phyloP scores from a whole-genome alignment of 2,113 vertebrate species.

The Phaetusa simplex region DNA sequence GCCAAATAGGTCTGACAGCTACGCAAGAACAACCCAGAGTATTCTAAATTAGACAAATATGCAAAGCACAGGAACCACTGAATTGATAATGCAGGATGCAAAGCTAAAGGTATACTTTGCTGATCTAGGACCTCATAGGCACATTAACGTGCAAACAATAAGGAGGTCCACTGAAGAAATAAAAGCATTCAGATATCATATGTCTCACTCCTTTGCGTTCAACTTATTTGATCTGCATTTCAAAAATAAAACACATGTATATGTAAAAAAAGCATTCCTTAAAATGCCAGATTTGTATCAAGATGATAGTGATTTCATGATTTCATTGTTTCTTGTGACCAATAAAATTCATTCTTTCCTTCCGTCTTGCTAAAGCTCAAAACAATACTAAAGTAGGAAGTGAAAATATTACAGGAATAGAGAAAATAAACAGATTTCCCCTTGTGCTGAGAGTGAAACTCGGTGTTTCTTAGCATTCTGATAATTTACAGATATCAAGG shows the following conservation, averaged over 20 bases:
- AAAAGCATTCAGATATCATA: background rate
- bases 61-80: background rate
- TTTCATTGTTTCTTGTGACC: background rate
- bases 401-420: background rate
- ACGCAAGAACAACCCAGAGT: background rate
- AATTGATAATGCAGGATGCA: background rate
- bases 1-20: background rate
- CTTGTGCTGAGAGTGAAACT: background rate
- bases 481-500: background rate
- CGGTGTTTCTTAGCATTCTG: background rate
- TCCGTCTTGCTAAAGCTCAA: background rate
- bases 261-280: background rate
- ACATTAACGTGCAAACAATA: background rate
- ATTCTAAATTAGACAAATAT: background rate
- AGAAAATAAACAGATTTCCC: background rate
- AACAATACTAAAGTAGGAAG: constrained; percentile 30
- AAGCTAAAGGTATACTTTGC: background rate
- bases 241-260: background rate
- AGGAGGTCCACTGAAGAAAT: background rate
- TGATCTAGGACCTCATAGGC: background rate
- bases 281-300: background rate
- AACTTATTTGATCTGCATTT: background rate
- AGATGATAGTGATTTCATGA: background rate
- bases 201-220: background rate
- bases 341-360: background rate